Conservation (phyloP, 2,113 vertebrate species). For the Megaceryle maxima region DNA sequence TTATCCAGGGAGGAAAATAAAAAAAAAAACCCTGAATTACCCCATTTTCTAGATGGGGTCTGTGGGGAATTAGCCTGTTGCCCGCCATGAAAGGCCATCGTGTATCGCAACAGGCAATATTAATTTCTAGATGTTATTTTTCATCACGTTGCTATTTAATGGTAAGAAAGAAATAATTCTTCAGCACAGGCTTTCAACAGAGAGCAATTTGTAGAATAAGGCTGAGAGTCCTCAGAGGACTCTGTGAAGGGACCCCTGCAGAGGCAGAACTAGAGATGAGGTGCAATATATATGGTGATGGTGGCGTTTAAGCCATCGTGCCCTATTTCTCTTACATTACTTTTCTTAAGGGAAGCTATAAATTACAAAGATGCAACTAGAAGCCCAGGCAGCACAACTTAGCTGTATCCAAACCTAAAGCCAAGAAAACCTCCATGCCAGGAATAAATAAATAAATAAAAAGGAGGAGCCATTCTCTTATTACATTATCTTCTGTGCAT, state of each 20-base stretch:
- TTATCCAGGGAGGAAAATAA: background rate
- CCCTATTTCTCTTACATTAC: background rate
- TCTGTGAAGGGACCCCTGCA: background rate
- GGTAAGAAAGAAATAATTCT: background rate
- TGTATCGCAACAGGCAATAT: background rate
- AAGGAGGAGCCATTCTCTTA: background rate
- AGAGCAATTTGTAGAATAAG: background rate
- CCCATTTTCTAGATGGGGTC: background rate
- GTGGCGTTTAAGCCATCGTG: background rate
- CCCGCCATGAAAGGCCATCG: background rate
- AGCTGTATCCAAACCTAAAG: background rate
- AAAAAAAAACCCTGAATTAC: background rate
- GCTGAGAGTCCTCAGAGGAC: background rate
- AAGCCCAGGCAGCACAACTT: background rate
- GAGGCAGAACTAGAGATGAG: background rate
- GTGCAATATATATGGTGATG: background rate
- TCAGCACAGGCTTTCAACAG: background rate
- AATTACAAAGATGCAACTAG: background rate
- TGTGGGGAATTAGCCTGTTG: accelerated
- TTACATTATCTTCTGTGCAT: background rate
- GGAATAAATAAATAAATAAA: no score
- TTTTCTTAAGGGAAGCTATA: background rate
- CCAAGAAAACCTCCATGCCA: background rate
- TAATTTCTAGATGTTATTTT: background rate
- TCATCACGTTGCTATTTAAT: background rate